Percentiles rank a stretch among this genome's conserved stretches.
phyloP scores from a whole-genome alignment of 2,113 vertebrate genomes.

The Oncorhynchus nerka region DNA sequence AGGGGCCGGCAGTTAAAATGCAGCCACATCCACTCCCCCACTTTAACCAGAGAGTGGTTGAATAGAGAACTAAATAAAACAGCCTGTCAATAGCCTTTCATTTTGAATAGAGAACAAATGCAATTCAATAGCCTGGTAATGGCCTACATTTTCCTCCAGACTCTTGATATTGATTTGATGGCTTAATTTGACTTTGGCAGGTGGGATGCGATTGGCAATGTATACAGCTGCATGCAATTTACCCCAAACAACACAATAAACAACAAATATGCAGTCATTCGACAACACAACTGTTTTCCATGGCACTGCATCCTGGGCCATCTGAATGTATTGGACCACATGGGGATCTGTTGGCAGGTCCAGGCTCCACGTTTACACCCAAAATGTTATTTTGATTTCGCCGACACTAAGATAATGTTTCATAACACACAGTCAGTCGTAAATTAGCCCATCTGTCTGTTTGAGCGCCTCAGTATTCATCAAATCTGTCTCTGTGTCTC shows the following conservation, averaged over 20 bases:
- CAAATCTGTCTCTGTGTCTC: slow-evolving; percentile 42
- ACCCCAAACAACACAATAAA: slow-evolving; percentile 46
- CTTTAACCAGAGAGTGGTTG: slow-evolving; percentile 39
- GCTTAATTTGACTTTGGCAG: slow-evolving; percentile 58
- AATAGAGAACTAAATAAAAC: slow-evolving; percentile 56
- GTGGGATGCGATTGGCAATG: slow-evolving; percentile 50
- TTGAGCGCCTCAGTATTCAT: slow-evolving; percentile 41
- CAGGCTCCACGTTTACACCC: slow-evolving; percentile 50
- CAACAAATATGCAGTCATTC: slow-evolving; percentile 39
- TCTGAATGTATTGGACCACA: slow-evolving; percentile 20
- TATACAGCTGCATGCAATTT: slow-evolving; percentile 29
- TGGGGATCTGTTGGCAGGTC: slow-evolving; percentile 45
- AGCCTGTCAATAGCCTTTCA: slow-evolving; percentile 62
- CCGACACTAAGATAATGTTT: slow-evolving; percentile 69
- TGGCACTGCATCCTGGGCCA: slow-evolving; percentile 31
- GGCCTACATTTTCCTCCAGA: slow-evolving; percentile 56
- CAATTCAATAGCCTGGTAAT: slow-evolving; percentile 47
- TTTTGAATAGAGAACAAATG: slow-evolving; percentile 59
- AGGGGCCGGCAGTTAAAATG: slow-evolving; percentile 55
- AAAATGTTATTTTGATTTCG: slow-evolving; percentile 70
- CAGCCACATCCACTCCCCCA: slow-evolving; percentile 38
- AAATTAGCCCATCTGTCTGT: slow-evolving; percentile 71
- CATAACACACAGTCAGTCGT: slow-evolving; percentile 70
- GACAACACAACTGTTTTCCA: slow-evolving; percentile 34
- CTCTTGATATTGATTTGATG: slow-evolving; percentile 66